These are phyloP conservation scores for Anoplolepis gracilipes DNA, from an alignment of 1,140 invertebrate species.

Conservation along the genomic window DNA sequence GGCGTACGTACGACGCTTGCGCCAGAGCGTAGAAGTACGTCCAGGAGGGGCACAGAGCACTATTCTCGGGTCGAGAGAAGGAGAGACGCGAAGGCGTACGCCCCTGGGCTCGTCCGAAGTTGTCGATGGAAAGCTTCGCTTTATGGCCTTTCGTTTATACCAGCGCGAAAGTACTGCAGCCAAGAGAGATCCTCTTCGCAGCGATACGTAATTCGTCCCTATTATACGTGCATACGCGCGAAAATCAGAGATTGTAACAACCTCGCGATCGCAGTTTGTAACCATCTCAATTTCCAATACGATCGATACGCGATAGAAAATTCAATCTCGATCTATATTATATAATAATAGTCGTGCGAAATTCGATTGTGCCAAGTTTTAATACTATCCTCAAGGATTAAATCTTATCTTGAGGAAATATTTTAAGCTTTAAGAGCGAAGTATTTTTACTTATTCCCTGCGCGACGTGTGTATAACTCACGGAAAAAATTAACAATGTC, in stretches of 20 bases:
- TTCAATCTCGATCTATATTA: too few species aligned
- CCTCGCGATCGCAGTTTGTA: background rate
- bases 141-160: constrained; percentile 66
- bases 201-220: constrained; percentile 30
- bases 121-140: constrained; percentile 69
- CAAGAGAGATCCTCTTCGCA: constrained; percentile 25
- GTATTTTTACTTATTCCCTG: background rate
- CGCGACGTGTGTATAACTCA: background rate
- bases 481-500: background rate
- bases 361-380: background rate
- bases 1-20: constrained; percentile 67
- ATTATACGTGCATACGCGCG: background rate
- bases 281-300: background rate
- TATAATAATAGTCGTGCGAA: background rate
- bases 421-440: background rate
- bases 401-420: too few species aligned
- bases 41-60: constrained; percentile 31
- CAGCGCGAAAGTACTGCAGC: constrained; percentile 30
- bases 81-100: constrained; percentile 27
- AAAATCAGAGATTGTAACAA: background rate
- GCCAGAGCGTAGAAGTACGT: constrained; percentile 26
- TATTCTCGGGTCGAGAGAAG: constrained; percentile 20
- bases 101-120: constrained; percentile 61
- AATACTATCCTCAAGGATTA: background rate
- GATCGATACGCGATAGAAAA: background rate